Evolutionary conservation across 2,888 invertebrate genomes (phyloP), one percentile per base, ranked within the genome.

Genomic region (Cryptocephalus primarius): DNA sequence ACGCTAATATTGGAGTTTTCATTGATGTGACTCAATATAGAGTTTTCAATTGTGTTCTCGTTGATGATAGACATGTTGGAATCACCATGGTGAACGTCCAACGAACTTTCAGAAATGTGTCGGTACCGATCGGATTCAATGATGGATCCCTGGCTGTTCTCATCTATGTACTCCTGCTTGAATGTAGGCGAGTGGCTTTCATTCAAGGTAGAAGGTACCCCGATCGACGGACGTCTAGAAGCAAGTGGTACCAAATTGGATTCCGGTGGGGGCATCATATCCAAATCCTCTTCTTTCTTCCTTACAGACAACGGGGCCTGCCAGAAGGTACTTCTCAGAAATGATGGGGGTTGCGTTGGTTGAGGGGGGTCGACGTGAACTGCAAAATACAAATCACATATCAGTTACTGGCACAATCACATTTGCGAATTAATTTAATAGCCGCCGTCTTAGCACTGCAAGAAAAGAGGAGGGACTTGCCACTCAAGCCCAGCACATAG

Each of bases 211-310:
- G 80, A 75, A 40, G 72, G 71, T 43, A 73, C 60, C 47, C 68
- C 73, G 36, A 75, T 71, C 31, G 84, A 79, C 33, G 83, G 75
- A 13, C 63, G 52, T 48, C 85, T 76, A 51, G 77, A 76, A 33
- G 82, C 75, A 58, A 78, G 72, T 48, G 83, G 75, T 54, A 77
- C 75, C 56, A 76, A 68, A 45, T 73, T 75, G 12, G 78, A 75
- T 10, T 78, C 82, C 1, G 79, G 82, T 45, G 83, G 80, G 61
- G 82, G 82, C 80, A 83, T 82, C 69, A 82, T 80, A 61, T 80
- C 77, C 57, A 79, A 67, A 51, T 76, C 75, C 55, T 69, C 76
- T 59, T 77, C 74, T 58, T 72, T 70, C 60, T 75, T 76, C 39
- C 70, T 72, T 50, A 75, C 69, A 41, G 53, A 54, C 33, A 58